Evolutionary conservation across 2,888 invertebrate genomes (phyloP).

Genomic region (Eupeodes luniger): DNA sequence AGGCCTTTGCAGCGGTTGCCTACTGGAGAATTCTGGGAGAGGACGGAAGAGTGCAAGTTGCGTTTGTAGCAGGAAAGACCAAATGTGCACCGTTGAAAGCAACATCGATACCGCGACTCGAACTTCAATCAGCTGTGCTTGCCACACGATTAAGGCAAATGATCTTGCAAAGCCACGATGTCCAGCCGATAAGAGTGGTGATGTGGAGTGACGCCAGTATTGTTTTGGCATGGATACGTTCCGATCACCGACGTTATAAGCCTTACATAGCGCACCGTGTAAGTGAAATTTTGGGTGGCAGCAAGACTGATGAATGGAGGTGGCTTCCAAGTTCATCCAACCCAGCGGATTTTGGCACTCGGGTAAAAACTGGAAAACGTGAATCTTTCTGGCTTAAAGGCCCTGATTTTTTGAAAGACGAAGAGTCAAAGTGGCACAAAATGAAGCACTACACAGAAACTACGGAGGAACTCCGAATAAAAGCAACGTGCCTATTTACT

Average conservation of each 20-base stretch:
- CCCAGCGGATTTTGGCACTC: constrained; percentile 57
- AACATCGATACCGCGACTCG: constrained; percentile 32
- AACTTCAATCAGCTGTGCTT: constrained; percentile 45
- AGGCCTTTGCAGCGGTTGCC: constrained; percentile 69
- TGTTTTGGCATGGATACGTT: constrained; percentile 75
- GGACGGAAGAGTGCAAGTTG: constrained; percentile 10
- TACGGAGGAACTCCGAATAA: not conserved
- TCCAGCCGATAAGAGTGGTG: constrained; percentile 6
- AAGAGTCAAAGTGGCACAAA: constrained; percentile 45
- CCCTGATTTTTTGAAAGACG: constrained; percentile 34
- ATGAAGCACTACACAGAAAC: not conserved
- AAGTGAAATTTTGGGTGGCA: constrained; percentile 42
- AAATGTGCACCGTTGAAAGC: constrained; percentile 43
- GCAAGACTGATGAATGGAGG: constrained; percentile 67
- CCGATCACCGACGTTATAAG: constrained; percentile 73
- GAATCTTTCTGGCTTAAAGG: constrained; percentile 15
- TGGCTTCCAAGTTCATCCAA: constrained; percentile 61
- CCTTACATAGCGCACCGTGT: constrained; percentile 53
- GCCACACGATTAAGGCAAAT: constrained; percentile 25
- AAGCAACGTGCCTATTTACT: not conserved
- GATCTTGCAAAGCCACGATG: constrained; percentile 23
- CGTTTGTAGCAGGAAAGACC: constrained; percentile 44
- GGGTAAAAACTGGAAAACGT: not conserved
- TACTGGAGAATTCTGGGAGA: constrained; percentile 56
- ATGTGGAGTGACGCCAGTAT: constrained; percentile 34